A percentile compares a stretch with the other conserved stretches of the same genome.
These are phyloP conservation scores for Furcula furcula DNA, from an alignment of 2,888 invertebrate genomes.

Conservation along the genomic window DNA sequence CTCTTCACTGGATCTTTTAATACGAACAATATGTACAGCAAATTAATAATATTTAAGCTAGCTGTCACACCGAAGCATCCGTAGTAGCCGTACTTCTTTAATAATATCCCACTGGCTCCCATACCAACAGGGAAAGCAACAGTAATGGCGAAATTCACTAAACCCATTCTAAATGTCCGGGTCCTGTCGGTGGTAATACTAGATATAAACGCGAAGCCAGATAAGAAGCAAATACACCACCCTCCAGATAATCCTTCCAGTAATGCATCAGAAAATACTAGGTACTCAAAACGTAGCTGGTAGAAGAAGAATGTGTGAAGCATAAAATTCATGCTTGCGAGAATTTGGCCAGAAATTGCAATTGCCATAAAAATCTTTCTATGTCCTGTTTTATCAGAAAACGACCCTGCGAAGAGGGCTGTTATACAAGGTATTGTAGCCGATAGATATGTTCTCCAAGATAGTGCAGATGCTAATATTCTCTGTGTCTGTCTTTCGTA, in stretches of 20 bases:
- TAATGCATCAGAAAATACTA: constrained; percentile 31
- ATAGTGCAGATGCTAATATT: constrained; percentile 85
- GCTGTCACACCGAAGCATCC: constrained; percentile 29
- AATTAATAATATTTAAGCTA: constrained; percentile 23
- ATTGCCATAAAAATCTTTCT: constrained; percentile 87
- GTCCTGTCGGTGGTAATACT: constrained; percentile 31
- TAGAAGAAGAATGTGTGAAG: constrained; percentile 87
- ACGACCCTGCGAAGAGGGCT: constrained; percentile 88
- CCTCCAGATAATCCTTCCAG: constrained; percentile 32
- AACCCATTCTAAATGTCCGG: constrained; percentile 36
- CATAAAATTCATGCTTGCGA: constrained; percentile 85
- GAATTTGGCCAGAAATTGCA: constrained; percentile 86
- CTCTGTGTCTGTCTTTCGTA: constrained; percentile 82
- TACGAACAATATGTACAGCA: constrained; percentile 24
- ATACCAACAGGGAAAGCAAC: constrained; percentile 37
- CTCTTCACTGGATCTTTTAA: constrained; percentile 29
- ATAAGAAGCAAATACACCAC: constrained; percentile 26
- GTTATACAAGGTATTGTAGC: constrained; percentile 86
- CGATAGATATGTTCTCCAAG: constrained; percentile 89
- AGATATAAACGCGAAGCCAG: constrained; percentile 33
- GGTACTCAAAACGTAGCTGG: constrained; percentile 85
- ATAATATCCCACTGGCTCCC: constrained; percentile 31
- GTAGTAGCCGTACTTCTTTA: constrained; percentile 31
- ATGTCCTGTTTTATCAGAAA: constrained; percentile 83
- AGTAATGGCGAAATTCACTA: constrained; percentile 34